These are phyloP conservation scores for Neoscelio sp. DNA, from an alignment of 2,888 invertebrate genomes.

Conservation along the genomic window DNA sequence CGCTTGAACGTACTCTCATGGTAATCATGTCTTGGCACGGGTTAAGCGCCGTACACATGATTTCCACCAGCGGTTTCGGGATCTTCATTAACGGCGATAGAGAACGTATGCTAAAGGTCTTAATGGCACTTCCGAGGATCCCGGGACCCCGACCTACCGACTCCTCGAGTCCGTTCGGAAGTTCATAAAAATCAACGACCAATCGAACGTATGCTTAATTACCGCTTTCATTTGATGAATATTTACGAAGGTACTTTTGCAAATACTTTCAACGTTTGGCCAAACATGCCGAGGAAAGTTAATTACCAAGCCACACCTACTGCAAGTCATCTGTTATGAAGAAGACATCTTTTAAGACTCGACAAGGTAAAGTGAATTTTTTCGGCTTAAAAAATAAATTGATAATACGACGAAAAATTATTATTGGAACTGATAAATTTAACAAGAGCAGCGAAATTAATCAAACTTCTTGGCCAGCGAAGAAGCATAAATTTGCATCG, in stretches of 20 bases:
- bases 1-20: slow-evolving; percentile 65
- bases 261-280: background rate
- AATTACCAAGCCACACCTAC: slow-evolving; percentile 18
- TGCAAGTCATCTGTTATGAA: too few species aligned
- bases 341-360: too few species aligned
- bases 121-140: slow-evolving; percentile 74
- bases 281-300: slow-evolving; percentile 6
- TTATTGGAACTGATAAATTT: too few species aligned
- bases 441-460: too few species aligned
- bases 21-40: slow-evolving; percentile 75
- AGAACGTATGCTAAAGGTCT: slow-evolving; percentile 76
- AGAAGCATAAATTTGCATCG: too few species aligned
- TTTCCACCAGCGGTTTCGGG: slow-evolving; percentile 70
- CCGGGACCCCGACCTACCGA: slow-evolving; percentile 62
- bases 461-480: too few species aligned
- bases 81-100: slow-evolving; percentile 78
- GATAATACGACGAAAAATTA: too few species aligned
- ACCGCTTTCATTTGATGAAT: slow-evolving; percentile 54
- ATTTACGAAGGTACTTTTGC: slow-evolving; percentile 55
- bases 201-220: slow-evolving; percentile 30
- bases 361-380: too few species aligned
- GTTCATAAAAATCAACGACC: slow-evolving; percentile 14
- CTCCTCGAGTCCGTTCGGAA: background rate
- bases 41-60: slow-evolving; percentile 72
- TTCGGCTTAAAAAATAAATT: too few species aligned